Conservation (phyloP, 1,140 invertebrate species). For the Choristoneura fumiferana region DNA sequence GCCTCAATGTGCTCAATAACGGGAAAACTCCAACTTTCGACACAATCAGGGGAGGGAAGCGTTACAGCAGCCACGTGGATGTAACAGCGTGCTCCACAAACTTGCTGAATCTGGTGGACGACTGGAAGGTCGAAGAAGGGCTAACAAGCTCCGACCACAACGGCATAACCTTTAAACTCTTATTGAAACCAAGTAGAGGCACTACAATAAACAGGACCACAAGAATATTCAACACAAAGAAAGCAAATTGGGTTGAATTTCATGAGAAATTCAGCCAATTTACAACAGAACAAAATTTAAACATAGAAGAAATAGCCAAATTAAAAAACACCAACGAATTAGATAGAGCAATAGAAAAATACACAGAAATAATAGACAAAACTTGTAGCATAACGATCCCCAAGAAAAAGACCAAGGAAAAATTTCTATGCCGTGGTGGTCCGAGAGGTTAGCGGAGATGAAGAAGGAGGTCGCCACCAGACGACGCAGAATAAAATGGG, state of each 20-base stretch:
- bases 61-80: slow-evolving; percentile 24
- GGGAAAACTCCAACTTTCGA: slow-evolving; percentile 25
- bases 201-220: slow-evolving; percentile 4
- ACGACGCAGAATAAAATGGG: slow-evolving; percentile 19
- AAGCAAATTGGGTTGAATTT: slow-evolving; percentile 22
- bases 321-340: neutral
- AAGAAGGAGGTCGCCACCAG: slow-evolving; percentile 10
- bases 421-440: slow-evolving; percentile 25
- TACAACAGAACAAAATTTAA: neutral
- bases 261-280: slow-evolving; percentile 13
- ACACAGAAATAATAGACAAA: neutral
- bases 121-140: slow-evolving; percentile 3
- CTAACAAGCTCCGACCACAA: slow-evolving; percentile 4
- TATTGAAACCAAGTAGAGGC: neutral
- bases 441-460: neutral
- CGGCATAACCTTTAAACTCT: neutral
- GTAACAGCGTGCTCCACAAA: slow-evolving; percentile 19
- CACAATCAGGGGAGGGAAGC: slow-evolving; percentile 3
- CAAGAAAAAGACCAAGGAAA: slow-evolving; percentile 17
- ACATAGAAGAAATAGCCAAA: neutral
- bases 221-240: slow-evolving; percentile 22
- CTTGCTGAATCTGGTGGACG: slow-evolving; percentile 1
- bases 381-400: slow-evolving; percentile 23
- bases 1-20: slow-evolving; percentile 17
- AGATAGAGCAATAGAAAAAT: slow-evolving; percentile 7